Evolutionary conservation across 2,888 invertebrate genomes (phyloP).

Genomic region (Azorinus chamasolen): DNA sequence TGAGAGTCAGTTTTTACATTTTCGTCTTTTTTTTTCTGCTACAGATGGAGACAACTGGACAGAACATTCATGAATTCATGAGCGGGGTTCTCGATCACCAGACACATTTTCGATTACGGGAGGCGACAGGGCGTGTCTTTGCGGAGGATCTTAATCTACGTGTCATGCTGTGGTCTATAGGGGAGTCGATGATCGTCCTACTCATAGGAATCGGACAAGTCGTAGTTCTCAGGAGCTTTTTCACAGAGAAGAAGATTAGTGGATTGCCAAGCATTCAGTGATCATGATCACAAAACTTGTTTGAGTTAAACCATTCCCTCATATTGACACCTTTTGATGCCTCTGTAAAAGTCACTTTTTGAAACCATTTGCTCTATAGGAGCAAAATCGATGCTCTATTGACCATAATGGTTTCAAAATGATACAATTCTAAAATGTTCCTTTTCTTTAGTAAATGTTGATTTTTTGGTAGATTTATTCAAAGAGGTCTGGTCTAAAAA

Average conservation of each 20-base stretch:
- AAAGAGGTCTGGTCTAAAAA: too few species aligned
- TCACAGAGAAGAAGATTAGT: conserved; percentile 89
- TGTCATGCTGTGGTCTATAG: conserved; percentile 94
- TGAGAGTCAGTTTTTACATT: conserved; percentile 5
- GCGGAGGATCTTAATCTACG: conserved; percentile 98
- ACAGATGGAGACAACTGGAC: conserved; percentile 96
- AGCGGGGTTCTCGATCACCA: conserved; percentile 97
- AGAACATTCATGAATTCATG: conserved; percentile 95
- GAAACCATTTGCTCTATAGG: too few species aligned
- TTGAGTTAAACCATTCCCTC: too few species aligned
- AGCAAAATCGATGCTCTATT: too few species aligned
- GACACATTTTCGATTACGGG: conserved; percentile 97
- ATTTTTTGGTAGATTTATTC: too few species aligned
- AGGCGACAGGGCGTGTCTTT: conserved; percentile 96
- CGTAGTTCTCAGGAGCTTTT: conserved; percentile 95
- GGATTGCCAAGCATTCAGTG: conserved; percentile 10
- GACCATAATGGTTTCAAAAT: too few species aligned
- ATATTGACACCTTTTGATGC: too few species aligned
- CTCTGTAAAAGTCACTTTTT: too few species aligned
- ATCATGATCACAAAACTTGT: too few species aligned
- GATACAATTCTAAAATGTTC: too few species aligned
- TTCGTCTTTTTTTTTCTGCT: conserved; percentile 70
- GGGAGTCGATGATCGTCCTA: conserved; percentile 94
- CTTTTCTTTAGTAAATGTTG: too few species aligned
- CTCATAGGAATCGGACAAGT: conserved; percentile 96